These are phyloP conservation scores for Tursiops truncatus DNA, from an alignment of 2,113 vertebrate species.

Conservation along the genomic window DNA sequence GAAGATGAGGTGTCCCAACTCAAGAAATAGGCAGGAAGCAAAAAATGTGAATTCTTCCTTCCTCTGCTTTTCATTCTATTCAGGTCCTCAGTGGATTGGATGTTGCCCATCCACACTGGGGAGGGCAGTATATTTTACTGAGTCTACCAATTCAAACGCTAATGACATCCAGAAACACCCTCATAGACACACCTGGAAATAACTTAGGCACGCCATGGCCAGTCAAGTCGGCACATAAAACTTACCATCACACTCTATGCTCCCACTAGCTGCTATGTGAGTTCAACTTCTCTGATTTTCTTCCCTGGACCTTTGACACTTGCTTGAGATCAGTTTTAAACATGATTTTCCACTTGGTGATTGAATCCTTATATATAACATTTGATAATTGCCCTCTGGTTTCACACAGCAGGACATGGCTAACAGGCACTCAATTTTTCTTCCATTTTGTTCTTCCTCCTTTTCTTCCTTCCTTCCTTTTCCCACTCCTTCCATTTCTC, in stretches of 20 bases:
- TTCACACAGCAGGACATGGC: background rate
- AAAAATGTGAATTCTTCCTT: background rate
- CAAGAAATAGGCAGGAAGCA: background rate
- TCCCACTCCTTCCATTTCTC: background rate
- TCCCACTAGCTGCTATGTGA: background rate
- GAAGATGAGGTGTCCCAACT: background rate
- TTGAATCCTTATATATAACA: background rate
- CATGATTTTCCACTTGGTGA: background rate
- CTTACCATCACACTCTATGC: background rate
- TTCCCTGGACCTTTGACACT: background rate
- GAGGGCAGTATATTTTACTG: background rate
- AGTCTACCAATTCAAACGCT: background rate
- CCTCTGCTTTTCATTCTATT: background rate
- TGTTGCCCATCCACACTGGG: background rate
- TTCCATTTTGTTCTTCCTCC: background rate
- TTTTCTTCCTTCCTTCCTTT: background rate
- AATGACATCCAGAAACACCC: background rate
- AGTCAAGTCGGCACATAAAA: background rate
- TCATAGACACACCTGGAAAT: background rate
- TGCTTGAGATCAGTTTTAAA: background rate
- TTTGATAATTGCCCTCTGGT: background rate
- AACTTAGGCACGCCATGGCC: background rate
- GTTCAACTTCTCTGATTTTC: background rate
- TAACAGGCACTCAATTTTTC: background rate
- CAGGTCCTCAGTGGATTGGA: background rate